phyloP scores from a whole-genome alignment of 2,113 vertebrate genomes.

The Anhinga anhinga region DNA sequence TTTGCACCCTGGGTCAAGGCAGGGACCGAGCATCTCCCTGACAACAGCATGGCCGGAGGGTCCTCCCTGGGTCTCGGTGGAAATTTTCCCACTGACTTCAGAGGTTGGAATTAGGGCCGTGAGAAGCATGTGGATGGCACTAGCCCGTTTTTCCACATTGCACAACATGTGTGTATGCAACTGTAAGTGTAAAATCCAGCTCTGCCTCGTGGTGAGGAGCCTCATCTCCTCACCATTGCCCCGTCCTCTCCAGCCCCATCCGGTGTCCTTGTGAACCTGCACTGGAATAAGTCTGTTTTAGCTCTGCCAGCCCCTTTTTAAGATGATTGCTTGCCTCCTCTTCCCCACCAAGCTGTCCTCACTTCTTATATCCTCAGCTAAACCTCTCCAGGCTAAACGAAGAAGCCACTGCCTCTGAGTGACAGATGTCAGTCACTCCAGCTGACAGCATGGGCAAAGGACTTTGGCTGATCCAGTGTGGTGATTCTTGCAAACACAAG shows the following conservation, averaged over 20 bases:
- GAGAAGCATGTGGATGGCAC: neutral
- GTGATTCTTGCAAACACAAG: neutral
- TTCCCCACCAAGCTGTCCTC: neutral
- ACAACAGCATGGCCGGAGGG: neutral
- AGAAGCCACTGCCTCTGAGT: neutral
- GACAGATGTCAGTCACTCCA: neutral
- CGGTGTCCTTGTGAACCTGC: fast-evolving
- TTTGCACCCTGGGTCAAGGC: neutral
- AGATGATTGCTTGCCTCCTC: neutral
- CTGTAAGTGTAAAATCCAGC: neutral
- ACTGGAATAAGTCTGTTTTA: neutral
- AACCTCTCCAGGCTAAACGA: too few relatives aligned
- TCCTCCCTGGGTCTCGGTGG: neutral
- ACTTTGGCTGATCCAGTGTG: neutral
- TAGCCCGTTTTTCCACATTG: neutral
- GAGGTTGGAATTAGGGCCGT: neutral
- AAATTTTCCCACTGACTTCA: neutral
- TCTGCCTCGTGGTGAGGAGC: neutral
- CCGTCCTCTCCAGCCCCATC: neutral
- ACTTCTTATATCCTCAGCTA: neutral
- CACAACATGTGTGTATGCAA: neutral
- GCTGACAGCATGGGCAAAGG: neutral
- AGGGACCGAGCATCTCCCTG: neutral
- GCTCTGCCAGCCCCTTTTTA: neutral
- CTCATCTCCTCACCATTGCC: too few relatives aligned